A percentile compares a stretch with the other conserved stretches of the same genome.
These are phyloP conservation scores for Elymnias hypermnestra DNA, from an alignment of 1,140 invertebrate species.

Conservation along the genomic window DNA sequence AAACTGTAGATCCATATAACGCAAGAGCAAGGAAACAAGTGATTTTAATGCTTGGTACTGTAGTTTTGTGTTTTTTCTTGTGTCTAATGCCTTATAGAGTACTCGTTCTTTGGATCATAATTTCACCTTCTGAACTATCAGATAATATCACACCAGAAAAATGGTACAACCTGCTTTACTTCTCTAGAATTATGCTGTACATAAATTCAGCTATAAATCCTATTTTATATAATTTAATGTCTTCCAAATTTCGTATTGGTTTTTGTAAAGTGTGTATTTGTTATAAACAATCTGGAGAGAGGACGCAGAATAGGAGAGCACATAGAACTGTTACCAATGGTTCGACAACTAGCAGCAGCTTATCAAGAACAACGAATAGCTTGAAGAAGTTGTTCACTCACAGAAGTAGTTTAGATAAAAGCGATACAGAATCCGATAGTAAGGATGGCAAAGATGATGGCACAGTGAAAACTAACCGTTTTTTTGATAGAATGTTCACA, in stretches of 20 bases:
- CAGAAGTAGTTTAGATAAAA: conserved; percentile 66
- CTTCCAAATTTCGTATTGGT: conserved; percentile 88
- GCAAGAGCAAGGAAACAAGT: conserved; percentile 82
- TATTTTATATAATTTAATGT: conserved; percentile 90
- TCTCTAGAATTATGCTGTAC: conserved; percentile 90
- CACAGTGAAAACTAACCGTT: conserved; percentile 32
- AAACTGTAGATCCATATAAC: conserved; percentile 79
- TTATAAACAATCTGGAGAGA: conserved; percentile 53
- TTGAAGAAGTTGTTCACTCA: conserved; percentile 67
- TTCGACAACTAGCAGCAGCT: conserved; percentile 74
- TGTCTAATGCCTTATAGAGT: conserved; percentile 90
- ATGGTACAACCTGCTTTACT: conserved; percentile 88
- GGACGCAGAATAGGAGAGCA: conserved; percentile 42
- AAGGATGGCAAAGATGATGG: conserved; percentile 38
- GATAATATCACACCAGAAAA: conserved; percentile 80
- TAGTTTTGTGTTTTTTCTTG: conserved; percentile 90
- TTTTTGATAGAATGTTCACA: conserved; percentile 56
- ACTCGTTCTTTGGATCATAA: conserved; percentile 87
- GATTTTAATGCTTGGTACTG: conserved; percentile 88
- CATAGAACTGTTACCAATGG: conserved; percentile 71
- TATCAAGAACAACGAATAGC: conserved; percentile 63
- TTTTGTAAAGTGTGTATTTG: conserved; percentile 81
- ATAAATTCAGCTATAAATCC: conserved; percentile 91
- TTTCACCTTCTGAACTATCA: conserved; percentile 79
- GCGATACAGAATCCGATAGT: conserved; percentile 44